A percentile compares a stretch with the other conserved stretches of the same genome.
phyloP scores from a whole-genome alignment of 1,140 invertebrate genomes.

The Nasonia longicornis region DNA sequence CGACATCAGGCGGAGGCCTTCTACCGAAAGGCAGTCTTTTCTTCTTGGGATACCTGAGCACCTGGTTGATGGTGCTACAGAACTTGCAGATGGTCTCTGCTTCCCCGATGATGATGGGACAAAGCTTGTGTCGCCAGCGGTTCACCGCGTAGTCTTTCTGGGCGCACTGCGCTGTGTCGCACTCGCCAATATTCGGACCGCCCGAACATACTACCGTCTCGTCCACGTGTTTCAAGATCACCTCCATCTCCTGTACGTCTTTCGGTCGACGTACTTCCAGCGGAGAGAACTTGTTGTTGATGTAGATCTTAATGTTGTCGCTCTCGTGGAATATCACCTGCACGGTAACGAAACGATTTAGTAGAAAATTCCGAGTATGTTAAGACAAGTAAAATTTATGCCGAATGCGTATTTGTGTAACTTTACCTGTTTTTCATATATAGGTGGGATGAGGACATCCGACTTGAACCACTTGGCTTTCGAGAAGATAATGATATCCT shows the following conservation, averaged over 20 bases:
- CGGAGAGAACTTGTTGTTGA: conserved; percentile 43
- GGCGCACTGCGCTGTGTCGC: conserved; percentile 26
- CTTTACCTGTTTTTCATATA: conserved; percentile 41
- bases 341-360: background rate
- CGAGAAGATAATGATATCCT: conserved; percentile 40
- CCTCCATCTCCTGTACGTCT: conserved; percentile 30
- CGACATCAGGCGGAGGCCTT: background rate
- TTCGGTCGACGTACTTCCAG: conserved; percentile 33
- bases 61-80: conserved; percentile 32
- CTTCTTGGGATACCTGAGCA: conserved; percentile 38
- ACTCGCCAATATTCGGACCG: conserved; percentile 30
- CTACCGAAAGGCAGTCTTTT: conserved; percentile 34
- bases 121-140: conserved; percentile 39
- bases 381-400: background rate
- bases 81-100: conserved; percentile 34
- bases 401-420: background rate
- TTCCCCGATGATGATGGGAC: conserved; percentile 9
- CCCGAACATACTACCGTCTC: conserved; percentile 24
- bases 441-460: conserved; percentile 31
- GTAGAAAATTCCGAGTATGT: background rate
- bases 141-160: conserved; percentile 40
- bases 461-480: conserved; percentile 41
- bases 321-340: conserved; percentile 43
- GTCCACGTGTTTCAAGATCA: conserved; percentile 29
- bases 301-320: conserved; percentile 40